phyloP scores from a whole-genome alignment of 2,113 vertebrate species.

The Grus americana region DNA sequence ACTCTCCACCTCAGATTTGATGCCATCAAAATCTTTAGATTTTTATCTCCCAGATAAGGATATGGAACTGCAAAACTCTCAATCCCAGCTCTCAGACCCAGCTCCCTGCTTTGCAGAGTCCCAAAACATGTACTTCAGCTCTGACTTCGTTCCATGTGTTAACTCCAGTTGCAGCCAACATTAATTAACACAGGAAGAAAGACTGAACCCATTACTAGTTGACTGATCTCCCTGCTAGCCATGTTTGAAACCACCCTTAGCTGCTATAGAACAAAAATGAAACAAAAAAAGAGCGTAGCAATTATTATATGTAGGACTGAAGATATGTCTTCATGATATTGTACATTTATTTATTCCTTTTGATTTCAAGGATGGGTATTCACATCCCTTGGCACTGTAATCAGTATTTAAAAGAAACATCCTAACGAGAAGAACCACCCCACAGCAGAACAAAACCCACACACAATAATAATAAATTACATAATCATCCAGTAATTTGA shows the following conservation, averaged over 20 bases:
- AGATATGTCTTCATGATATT: neutral
- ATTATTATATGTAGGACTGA: neutral
- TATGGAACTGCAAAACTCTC: neutral
- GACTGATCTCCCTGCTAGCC: neutral
- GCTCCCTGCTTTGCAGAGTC: neutral
- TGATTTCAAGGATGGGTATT: neutral
- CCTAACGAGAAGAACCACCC: neutral
- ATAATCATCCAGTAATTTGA: slow-evolving; percentile 52
- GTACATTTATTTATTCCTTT: neutral
- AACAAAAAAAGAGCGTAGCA: neutral
- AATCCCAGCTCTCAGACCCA: neutral
- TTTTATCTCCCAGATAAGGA: neutral
- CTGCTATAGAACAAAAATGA: neutral
- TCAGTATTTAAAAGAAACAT: neutral
- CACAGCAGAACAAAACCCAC: slow-evolving; percentile 11
- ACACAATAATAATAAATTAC: slow-evolving; percentile 36
- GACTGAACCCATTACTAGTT: neutral
- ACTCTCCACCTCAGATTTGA: neutral
- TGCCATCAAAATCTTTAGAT: neutral
- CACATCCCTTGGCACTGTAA: neutral
- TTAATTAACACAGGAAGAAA: neutral
- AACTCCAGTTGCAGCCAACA: neutral
- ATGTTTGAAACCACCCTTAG: neutral
- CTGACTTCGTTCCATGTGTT: neutral
- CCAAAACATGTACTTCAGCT: neutral